Percentiles rank a stretch among this genome's conserved stretches.
Conservation (phyloP, 2,888 invertebrate species). For the Drosophila heteroneura region DNA sequence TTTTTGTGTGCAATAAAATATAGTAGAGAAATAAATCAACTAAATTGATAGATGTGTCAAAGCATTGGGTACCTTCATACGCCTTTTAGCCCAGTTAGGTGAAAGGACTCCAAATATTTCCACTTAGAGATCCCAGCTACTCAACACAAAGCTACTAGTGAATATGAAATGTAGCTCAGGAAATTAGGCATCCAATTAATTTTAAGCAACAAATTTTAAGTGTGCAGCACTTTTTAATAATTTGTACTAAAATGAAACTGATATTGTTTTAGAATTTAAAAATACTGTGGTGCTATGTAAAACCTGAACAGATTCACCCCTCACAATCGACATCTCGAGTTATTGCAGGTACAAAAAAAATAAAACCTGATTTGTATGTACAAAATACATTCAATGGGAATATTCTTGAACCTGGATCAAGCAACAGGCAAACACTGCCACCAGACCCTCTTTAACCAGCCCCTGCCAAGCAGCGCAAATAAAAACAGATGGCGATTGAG, state of each 20-base stretch:
- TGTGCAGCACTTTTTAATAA: neutral
- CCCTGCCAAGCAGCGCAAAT: conserved; percentile 15
- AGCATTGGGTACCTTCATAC: neutral
- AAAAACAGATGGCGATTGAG: conserved; percentile 30
- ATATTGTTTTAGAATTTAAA: neutral
- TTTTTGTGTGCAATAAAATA: conserved; percentile 12
- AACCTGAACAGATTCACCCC: neutral
- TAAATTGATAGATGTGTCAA: conserved; percentile 42
- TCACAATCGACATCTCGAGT: neutral
- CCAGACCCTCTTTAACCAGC: neutral
- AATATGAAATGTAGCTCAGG: neutral
- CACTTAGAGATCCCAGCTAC: neutral
- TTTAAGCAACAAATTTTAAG: neutral
- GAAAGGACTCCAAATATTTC: neutral
- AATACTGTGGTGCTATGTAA: neutral
- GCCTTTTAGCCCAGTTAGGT: conserved; percentile 10
- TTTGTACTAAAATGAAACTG: neutral
- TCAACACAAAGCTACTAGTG: neutral
- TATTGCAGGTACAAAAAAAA: conserved; percentile 1
- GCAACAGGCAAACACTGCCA: conserved; percentile 37
- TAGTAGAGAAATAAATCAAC: conserved; percentile 2
- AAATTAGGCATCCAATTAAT: neutral
- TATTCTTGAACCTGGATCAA: conserved; percentile 34
- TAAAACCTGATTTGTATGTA: conserved; percentile 1
- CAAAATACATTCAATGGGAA: conserved; percentile 17